Conservation (phyloP, 2,113 vertebrate genomes). For the Callipepla squamata region DNA sequence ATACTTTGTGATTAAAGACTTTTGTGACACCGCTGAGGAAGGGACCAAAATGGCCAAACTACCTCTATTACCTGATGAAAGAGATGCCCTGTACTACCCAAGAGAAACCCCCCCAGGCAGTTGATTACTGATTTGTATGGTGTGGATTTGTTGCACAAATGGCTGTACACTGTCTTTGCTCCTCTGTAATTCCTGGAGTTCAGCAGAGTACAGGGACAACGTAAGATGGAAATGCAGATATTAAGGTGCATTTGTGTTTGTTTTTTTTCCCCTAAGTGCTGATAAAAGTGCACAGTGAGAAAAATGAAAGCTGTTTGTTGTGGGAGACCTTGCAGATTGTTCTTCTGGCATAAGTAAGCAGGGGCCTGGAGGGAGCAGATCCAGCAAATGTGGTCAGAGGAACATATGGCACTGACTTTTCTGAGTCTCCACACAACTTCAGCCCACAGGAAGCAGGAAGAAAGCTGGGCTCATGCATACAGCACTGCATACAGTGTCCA, state of each 20-base stretch:
- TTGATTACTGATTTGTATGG: rapidly evolving
- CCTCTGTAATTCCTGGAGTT: background rate
- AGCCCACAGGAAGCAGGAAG: background rate
- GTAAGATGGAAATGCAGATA: background rate
- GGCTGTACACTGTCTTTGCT: background rate
- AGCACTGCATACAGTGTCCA: background rate
- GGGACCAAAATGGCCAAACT: background rate
- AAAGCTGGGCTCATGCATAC: background rate
- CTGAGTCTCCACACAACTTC: background rate
- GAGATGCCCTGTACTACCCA: background rate
- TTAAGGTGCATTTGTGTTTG: too few relatives aligned
- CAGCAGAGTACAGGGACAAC: background rate
- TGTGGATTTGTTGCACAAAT: background rate
- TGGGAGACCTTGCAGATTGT: conserved; percentile 54
- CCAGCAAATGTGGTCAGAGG: rapidly evolving
- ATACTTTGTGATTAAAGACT: background rate
- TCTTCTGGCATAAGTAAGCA: background rate
- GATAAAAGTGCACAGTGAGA: conserved; percentile 35
- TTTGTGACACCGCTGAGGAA: background rate
- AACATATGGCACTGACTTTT: rapidly evolving
- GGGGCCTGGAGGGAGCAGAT: background rate
- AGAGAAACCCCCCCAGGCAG: background rate
- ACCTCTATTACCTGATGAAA: background rate
- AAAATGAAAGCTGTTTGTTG: conserved; percentile 38
- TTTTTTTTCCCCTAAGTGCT: background rate